Evolutionary conservation across 23 tunicate genomes (phyloP).

Genomic region (Diplosoma virens): DNA sequence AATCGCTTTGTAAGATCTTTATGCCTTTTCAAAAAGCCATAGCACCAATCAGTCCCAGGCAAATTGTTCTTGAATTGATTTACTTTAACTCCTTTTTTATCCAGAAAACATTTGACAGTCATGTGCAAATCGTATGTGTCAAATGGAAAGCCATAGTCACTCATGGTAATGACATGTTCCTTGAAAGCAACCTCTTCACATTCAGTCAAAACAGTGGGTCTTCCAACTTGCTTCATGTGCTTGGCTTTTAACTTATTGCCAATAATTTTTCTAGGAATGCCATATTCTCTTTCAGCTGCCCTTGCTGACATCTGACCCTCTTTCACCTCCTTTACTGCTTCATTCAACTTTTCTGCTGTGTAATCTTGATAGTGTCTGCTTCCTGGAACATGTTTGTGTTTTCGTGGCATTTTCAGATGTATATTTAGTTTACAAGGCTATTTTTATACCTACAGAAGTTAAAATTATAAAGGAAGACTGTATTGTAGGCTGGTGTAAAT

Average conservation of each 20-base stretch:
- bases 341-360: neutral
- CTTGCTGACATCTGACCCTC: neutral
- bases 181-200: neutral
- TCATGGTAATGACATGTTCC: conserved; percentile 11
- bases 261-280: neutral
- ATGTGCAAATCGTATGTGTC: conserved; percentile 12
- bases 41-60: conserved; percentile 27
- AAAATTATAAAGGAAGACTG: too few species aligned
- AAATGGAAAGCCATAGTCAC: conserved; percentile 10
- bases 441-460: too few species aligned
- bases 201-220: neutral
- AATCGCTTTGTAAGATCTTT: neutral
- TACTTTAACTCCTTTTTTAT: neutral
- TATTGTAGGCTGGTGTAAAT: too few species aligned
- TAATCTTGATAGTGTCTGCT: conserved; percentile 11
- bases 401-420: conserved; percentile 23
- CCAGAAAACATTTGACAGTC: neutral
- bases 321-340: neutral
- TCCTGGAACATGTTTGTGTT: conserved; percentile 3
- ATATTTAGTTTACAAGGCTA: too few species aligned
- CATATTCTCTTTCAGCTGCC: neutral
- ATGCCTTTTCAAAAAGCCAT: neutral
- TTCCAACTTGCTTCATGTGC: neutral
- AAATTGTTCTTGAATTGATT: neutral
- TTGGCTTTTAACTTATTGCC: neutral